Percentiles rank a stretch among this genome's conserved stretches.
phyloP scores from a whole-genome alignment of 2,113 vertebrate species.

The Lepisosteus osseus region DNA sequence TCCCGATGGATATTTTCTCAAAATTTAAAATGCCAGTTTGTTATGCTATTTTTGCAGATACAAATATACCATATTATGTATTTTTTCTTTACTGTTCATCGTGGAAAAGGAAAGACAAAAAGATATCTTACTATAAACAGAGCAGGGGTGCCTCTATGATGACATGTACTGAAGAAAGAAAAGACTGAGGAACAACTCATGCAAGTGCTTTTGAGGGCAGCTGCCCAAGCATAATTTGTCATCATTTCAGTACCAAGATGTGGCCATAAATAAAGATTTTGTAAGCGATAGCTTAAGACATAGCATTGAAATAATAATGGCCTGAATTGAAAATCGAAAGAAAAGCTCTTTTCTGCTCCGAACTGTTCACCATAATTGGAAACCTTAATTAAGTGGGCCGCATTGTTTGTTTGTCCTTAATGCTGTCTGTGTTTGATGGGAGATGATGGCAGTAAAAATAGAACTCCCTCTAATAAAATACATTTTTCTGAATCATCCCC shows the following conservation, averaged over 20 bases:
- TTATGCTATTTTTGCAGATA: too few relatives aligned
- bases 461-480: conserved; percentile 10
- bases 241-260: background rate
- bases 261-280: conserved; percentile 37
- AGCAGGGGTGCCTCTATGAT: too few relatives aligned
- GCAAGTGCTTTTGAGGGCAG: background rate
- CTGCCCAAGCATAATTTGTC: background rate
- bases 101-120: too few relatives aligned
- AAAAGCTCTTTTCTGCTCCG: conserved; percentile 43
- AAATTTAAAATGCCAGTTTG: too few relatives aligned
- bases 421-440: conserved; percentile 15
- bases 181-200: background rate
- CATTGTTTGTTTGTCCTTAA: conserved; percentile 24
- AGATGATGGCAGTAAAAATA: conserved; percentile 11
- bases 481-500: conserved; percentile 29
- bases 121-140: too few relatives aligned
- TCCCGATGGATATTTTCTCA: too few relatives aligned
- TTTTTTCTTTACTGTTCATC: too few relatives aligned
- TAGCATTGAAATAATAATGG: conserved; percentile 41
- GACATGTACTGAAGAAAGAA: background rate
- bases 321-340: conserved; percentile 46
- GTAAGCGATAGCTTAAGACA: conserved; percentile 43
- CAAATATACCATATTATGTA: too few relatives aligned
- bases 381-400: conserved; percentile 38
- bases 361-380: conserved; percentile 46